Evolutionary conservation across 2,113 vertebrate genomes (phyloP).

Genomic region (Piaya cayana): DNA sequence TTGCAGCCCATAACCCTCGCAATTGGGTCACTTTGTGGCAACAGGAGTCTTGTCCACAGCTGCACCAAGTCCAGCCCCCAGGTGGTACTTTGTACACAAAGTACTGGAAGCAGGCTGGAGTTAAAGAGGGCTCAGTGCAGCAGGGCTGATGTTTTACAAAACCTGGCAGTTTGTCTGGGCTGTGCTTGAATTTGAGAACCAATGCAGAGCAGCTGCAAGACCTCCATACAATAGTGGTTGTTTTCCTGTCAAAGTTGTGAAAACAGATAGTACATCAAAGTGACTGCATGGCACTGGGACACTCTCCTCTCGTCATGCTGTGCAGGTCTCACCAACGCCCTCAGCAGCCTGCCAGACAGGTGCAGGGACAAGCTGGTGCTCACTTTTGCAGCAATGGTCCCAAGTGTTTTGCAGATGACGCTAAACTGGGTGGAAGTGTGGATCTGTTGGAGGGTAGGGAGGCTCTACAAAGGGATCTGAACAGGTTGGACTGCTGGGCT

Average conservation of each 20-base stretch:
- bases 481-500: no score
- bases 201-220: background rate
- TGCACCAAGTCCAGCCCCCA: fast-evolving
- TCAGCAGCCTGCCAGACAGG: fast-evolving
- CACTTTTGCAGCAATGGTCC: background rate
- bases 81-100: background rate
- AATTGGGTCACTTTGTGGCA: fast-evolving
- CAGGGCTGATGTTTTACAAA: background rate
- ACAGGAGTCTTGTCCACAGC: background rate
- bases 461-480: no score
- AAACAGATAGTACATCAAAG: background rate
- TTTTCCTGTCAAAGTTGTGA: background rate
- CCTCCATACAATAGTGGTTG: background rate
- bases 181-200: background rate
- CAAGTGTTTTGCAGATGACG: no score
- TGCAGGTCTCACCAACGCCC: background rate
- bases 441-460: no score
- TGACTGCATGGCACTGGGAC: background rate
- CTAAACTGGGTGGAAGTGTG: no score
- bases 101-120: background rate
- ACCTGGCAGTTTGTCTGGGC: background rate
- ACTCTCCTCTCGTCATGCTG: fast-evolving
- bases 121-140: background rate
- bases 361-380: fast-evolving
- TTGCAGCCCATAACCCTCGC: fast-evolving